Evolutionary conservation across 2,888 invertebrate species (phyloP), one percentile per base, ranked within the genome.

Genomic region (Cactoblastis cactorum): DNA sequence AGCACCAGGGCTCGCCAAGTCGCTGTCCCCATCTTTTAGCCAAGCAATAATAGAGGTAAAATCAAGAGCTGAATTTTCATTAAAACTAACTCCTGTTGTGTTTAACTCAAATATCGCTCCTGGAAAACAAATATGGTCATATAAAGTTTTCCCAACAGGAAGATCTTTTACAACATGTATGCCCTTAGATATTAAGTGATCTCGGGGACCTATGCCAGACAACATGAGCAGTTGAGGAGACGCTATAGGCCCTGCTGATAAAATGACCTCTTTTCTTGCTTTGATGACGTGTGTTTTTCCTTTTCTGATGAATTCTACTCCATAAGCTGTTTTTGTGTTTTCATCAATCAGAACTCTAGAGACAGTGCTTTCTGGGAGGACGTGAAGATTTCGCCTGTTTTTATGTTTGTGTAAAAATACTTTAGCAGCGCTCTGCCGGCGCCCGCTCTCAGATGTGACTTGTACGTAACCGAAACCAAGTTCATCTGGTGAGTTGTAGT

Each of bases 211-310:
- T 11, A 92, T 69, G 0, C 97, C 97, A 4, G 96, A 96, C 3
- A 98, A 77, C 95, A 98, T 96, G 8, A 98, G 90, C 1, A 98
- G 74, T 76, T 98, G 97, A 0, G 98, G 97, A 0, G 96, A 95
- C 65, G 95, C 96, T 57, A 98, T 94, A 1, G 97, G 92, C 0
- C 98, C 98, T 1, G 96, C 96, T 11, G 95, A 94, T 12, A 98
- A 67, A 49, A 98, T 95, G 0, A 98, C 94, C 83, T 97, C 97
- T 71, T 94, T 95, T 1, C 90, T 91, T 0, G 94, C 95, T 41
- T 74, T 80, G 0, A 92, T 92, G 8, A 79, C 83, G 54, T 80
- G 79, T 24, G 70, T 70, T 9, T 79, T 59, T 15, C 84, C 84
- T 12, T 92, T 88, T 49, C 92, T 90, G 0, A 91, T 76, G 55